Evolutionary conservation across 2,888 invertebrate species (phyloP).

Genomic region (Archips crataeganus): DNA sequence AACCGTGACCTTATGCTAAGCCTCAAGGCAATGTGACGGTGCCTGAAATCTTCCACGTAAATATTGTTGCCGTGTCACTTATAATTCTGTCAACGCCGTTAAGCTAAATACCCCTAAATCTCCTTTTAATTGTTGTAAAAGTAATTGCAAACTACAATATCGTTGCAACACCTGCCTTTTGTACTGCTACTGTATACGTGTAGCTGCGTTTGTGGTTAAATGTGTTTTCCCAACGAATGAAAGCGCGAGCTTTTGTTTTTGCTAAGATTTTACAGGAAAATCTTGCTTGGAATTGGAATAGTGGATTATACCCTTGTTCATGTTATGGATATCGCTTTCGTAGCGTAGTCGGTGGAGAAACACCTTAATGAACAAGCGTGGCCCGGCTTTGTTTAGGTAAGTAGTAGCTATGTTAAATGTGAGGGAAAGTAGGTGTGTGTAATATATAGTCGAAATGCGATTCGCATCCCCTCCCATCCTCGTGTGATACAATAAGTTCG

Average conservation of each 20-base stretch:
- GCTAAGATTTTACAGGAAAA: background rate
- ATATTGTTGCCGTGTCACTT: background rate
- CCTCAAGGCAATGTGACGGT: background rate
- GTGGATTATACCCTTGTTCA: background rate
- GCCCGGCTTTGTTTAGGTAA: slow-evolving; percentile 13
- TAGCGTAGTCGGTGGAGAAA: background rate
- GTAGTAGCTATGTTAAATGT: slow-evolving; percentile 35
- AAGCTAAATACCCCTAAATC: background rate
- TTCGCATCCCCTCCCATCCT: slow-evolving; percentile 63
- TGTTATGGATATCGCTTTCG: background rate
- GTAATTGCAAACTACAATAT: background rate
- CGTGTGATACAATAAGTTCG: slow-evolving; percentile 74
- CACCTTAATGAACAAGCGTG: background rate
- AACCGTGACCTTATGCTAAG: background rate
- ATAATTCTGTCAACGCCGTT: background rate
- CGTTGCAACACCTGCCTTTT: slow-evolving; percentile 3
- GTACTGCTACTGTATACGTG: slow-evolving; percentile 1
- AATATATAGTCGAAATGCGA: slow-evolving; percentile 30
- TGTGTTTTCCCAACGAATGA: background rate
- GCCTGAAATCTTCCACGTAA: background rate
- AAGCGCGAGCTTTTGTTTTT: background rate
- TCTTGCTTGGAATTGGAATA: background rate
- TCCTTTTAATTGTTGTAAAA: background rate
- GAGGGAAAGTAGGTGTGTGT: slow-evolving; percentile 28
- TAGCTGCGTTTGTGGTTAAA: background rate